A percentile compares a stretch with the other conserved stretches of the same genome.
phyloP scores from a whole-genome alignment of 2,888 invertebrate genomes.

The Carabus problematicus region DNA sequence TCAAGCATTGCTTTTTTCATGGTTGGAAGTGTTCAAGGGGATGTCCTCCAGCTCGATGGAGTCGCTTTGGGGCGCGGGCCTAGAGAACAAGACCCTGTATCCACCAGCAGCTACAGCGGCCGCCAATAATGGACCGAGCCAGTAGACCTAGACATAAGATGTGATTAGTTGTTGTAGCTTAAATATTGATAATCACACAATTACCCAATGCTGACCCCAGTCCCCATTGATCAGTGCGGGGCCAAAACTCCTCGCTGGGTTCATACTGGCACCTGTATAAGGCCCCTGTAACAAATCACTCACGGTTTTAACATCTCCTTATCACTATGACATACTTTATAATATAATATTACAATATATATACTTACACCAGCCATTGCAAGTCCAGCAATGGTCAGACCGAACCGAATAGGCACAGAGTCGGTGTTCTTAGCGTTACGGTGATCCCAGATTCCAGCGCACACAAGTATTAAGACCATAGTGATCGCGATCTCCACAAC shows the following conservation, averaged over 20 bases:
- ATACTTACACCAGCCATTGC: conserved; percentile 70
- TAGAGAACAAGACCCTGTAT: conserved; percentile 54
- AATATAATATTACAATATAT: background rate
- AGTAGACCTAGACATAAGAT: conserved; percentile 54
- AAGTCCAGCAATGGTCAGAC: conserved; percentile 69
- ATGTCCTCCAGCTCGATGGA: conserved; percentile 51
- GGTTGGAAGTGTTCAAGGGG: conserved; percentile 50
- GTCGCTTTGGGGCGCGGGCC: conserved; percentile 49
- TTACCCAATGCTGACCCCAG: conserved; percentile 74
- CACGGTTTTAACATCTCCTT: too few species aligned
- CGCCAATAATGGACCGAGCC: conserved; percentile 55
- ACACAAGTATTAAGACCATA: conserved; percentile 68
- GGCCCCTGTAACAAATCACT: conserved; percentile 55
- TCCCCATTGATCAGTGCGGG: conserved; percentile 74
- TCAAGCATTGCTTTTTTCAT: conserved; percentile 32
- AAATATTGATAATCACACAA: conserved; percentile 42
- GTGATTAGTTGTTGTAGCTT: background rate
- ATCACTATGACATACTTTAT: too few species aligned
- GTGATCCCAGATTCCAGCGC: conserved; percentile 77
- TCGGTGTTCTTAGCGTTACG: conserved; percentile 70
- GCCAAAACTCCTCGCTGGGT: conserved; percentile 72
- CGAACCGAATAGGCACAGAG: conserved; percentile 71
- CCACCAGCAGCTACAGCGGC: conserved; percentile 53
- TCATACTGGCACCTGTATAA: conserved; percentile 73
- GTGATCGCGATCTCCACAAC: conserved; percentile 71